Evolutionary conservation across 1,140 invertebrate species (phyloP).

Genomic region (Mylabris phalerata): DNA sequence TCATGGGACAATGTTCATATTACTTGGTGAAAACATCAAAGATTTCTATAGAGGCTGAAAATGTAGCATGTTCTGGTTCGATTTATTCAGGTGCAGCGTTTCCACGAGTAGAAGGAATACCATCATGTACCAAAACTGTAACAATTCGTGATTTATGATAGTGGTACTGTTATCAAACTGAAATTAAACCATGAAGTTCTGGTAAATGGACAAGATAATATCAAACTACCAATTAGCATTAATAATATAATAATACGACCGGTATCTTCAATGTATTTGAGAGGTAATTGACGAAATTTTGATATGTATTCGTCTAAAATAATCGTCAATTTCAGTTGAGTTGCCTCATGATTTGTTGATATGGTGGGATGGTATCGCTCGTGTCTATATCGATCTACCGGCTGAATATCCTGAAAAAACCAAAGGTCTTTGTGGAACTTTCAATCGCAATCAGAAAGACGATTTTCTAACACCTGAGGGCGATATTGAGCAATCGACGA

Average conservation of each 20-base stretch:
- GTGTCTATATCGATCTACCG: conserved; percentile 75
- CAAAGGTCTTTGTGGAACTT: conserved; percentile 80
- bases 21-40: conserved; percentile 63
- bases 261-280: too few relatives aligned
- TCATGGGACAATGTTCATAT: conserved; percentile 85
- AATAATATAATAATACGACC: conserved; percentile 26
- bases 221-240: conserved; percentile 55
- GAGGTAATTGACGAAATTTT: too few relatives aligned
- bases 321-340: conserved; percentile 31
- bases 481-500: conserved; percentile 66
- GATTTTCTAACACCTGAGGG: conserved; percentile 83
- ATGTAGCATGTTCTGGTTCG: conserved; percentile 69
- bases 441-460: conserved; percentile 77
- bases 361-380: conserved; percentile 77
- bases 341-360: conserved; percentile 69
- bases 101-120: conserved; percentile 41
- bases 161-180: conserved; percentile 52
- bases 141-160: conserved; percentile 47
- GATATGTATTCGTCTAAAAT: too few relatives aligned
- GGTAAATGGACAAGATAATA: conserved; percentile 64
- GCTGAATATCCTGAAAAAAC: conserved; percentile 60
- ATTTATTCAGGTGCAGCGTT: too few relatives aligned
- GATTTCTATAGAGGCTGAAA: conserved; percentile 72
- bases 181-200: conserved; percentile 63
- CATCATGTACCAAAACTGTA: conserved; percentile 77